Conservation (phyloP, 2,888 invertebrate genomes). For the Osedax fenrisi region DNA sequence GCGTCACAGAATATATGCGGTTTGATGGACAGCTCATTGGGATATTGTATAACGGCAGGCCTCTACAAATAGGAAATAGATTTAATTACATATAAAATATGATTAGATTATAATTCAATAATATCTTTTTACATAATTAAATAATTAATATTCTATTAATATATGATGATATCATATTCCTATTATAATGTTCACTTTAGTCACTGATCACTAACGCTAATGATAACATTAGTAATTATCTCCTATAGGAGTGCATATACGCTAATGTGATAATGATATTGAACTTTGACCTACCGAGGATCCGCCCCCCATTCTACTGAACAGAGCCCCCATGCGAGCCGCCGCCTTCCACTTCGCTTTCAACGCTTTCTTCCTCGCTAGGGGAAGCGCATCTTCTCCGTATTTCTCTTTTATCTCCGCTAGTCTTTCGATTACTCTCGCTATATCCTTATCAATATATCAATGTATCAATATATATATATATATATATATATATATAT, state of each 20-base stretch:
- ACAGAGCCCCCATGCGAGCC: conserved; percentile 39
- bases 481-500: background rate
- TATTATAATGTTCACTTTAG: no score
- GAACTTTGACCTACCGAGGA: no score
- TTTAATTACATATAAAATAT: no score
- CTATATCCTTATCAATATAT: conserved; percentile 38
- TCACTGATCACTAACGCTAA: no score
- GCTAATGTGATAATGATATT: no score
- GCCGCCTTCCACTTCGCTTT: conserved; percentile 40
- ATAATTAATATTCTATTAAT: no score
- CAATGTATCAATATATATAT: background rate
- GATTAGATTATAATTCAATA: no score
- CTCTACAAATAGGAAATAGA: no score
- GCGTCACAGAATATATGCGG: conserved; percentile 39
- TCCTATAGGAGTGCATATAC: no score
- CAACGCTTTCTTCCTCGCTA: conserved; percentile 37
- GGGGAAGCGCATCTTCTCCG: conserved; percentile 40
- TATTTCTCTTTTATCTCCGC: conserved; percentile 38
- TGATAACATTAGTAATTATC: no score
- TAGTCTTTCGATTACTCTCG: conserved; percentile 38
- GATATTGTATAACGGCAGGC: conserved; percentile 8
- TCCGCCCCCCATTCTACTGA: conserved; percentile 36
- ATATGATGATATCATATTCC: no score
- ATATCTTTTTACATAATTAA: no score
- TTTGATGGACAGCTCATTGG: conserved; percentile 22